These are phyloP conservation scores for Leptopterna dolabrata DNA, from an alignment of 2,888 invertebrate genomes.

Conservation along the genomic window DNA sequence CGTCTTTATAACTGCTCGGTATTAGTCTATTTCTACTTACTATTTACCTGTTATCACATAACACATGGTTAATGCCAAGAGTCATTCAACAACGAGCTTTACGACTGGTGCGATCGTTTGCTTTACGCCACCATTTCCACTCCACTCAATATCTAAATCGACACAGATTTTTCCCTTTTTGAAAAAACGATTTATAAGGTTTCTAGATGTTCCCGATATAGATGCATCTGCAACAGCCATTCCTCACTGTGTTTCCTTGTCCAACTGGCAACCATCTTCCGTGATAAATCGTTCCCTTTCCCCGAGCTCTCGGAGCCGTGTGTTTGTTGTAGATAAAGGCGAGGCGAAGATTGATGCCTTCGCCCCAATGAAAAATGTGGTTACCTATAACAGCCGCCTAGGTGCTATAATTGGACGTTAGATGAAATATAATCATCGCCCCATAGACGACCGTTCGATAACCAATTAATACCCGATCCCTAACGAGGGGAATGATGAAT, in stretches of 20 bases:
- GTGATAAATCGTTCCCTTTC: conserved; percentile 49
- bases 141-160: not conserved
- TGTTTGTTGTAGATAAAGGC: conserved; percentile 52
- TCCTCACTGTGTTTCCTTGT: conserved; percentile 15
- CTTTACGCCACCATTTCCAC: no score
- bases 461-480: conserved; percentile 26
- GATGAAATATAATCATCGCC: conserved; percentile 49
- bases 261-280: conserved; percentile 42
- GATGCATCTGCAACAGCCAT: conserved; percentile 41
- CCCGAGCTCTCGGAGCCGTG: not conserved
- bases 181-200: not conserved
- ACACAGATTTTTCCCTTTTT: not conserved
- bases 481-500: conserved; percentile 43
- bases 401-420: conserved; percentile 50
- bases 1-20: no score
- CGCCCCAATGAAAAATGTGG: conserved; percentile 48
- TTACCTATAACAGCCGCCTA: conserved; percentile 41
- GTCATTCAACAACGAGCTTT: no score
- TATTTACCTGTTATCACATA: no score
- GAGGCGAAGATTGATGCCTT: conserved; percentile 51
- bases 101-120: no score
- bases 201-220: not conserved
- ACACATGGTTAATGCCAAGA: no score
- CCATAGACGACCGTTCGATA: not conserved
- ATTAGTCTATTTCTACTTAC: no score